Evolutionary conservation across 2,888 invertebrate species (phyloP), one percentile per base, ranked within the genome.

Genomic region (Silvanus unidentatus): DNA sequence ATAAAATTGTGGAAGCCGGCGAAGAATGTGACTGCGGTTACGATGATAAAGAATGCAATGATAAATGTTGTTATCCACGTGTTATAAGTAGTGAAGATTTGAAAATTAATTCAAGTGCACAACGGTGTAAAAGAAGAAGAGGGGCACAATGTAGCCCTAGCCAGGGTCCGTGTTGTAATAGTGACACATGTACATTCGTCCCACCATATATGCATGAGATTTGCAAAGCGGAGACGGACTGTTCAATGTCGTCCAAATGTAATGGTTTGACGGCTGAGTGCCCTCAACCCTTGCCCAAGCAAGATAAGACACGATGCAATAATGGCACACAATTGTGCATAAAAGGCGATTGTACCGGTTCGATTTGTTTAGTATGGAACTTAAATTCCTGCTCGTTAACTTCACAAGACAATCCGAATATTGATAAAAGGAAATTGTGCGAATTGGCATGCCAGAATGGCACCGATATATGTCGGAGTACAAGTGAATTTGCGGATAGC

Each of bases 21-120:
- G 99, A 99, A 73, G 92, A 98, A 73, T 99, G 99, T 68, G 99
- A 99, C 71, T 95, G 94, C 64, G 94, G 94, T 15, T 98, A 94
- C 69, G 88, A 91, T 60, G 85, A 88, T 50, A 84, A 85, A 10
- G 97, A 98, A 65, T 99, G 98, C 73, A 52, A 59, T 22, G 61
- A 88, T 60, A 86, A 83, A 50, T 99, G 99, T 70, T 99, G 99
- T 72, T 92, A 94, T 72, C 95, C 96, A 12, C 77, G 91, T 14
- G 75, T 85, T 59, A 77, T 88, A 41, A 86, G 81, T 65, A 79
- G 80, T 32, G 73, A 77, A 51, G 91, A 89, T 58, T 78, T 77
- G 50, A 79, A 77, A 44, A 72, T 75, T 50, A 90, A 88, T 69
- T 74, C 73, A 29, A 77, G 82, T 0, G 90, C 90, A 32, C 82